Conservation (phyloP, 2,797 vertebrate genomes). For the Nyctalus aviator region DNA sequence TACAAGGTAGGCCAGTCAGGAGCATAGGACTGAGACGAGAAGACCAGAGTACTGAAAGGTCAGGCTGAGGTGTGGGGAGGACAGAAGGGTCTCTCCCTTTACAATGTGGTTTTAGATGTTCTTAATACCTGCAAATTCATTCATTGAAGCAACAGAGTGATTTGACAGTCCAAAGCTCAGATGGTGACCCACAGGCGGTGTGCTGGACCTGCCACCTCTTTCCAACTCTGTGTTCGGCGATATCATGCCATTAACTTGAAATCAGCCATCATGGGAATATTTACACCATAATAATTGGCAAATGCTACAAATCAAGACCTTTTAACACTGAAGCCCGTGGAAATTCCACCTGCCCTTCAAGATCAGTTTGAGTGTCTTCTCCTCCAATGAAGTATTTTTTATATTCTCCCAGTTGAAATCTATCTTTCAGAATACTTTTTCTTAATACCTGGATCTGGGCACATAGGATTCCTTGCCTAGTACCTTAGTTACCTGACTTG, state of each 20-base stretch:
- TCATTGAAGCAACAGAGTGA: not conserved
- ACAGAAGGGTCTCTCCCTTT: not conserved
- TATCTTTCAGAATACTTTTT: not conserved
- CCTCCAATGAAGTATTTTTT: not conserved
- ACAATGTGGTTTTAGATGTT: not conserved
- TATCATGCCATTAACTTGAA: not conserved
- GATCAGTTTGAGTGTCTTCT: not conserved
- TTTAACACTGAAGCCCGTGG: not conserved
- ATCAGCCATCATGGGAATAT: not conserved
- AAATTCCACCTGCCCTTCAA: not conserved
- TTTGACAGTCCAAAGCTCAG: not conserved
- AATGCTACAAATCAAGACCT: not conserved
- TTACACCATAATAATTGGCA: not conserved
- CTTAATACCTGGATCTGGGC: not conserved
- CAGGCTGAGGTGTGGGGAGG: not conserved
- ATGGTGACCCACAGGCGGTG: not conserved
- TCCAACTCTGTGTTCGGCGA: not conserved
- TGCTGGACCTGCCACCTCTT: not conserved
- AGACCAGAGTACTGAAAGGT: not conserved
- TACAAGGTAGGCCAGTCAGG: not conserved
- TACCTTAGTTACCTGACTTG: not conserved
- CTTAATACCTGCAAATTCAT: not conserved
- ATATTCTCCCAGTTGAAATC: slow-evolving; percentile 32
- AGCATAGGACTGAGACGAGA: not conserved
- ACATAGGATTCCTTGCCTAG: not conserved